These are phyloP conservation scores for Mesocricetus auratus DNA, from an alignment of 2,113 vertebrate genomes.

Conservation along the genomic window DNA sequence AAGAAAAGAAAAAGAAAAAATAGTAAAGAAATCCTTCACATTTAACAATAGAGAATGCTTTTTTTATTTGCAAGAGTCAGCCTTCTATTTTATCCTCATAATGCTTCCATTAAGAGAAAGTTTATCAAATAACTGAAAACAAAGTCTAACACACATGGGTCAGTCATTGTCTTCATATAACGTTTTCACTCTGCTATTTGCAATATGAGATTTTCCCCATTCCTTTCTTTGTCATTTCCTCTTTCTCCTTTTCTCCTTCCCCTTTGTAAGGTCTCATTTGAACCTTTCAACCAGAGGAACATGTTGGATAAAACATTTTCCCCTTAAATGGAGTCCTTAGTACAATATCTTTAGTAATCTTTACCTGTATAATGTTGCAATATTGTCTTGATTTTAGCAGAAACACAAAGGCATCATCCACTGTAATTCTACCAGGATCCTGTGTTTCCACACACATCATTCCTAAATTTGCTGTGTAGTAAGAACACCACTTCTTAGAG, in stretches of 20 bases:
- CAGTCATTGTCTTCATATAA: not conserved
- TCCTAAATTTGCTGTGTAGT: not conserved
- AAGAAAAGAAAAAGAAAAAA: not conserved
- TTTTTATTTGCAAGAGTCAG: not conserved
- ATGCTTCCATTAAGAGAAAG: conserved; percentile 2
- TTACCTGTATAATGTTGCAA: not conserved
- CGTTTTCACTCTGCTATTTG: not conserved
- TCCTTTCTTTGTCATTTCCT: no score
- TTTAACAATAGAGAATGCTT: not conserved
- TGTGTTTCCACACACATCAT: conserved; percentile 40
- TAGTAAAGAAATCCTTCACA: conserved; percentile 37
- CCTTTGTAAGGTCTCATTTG: not conserved
- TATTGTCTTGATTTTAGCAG: not conserved
- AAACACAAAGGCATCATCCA: not conserved
- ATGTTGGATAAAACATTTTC: not conserved
- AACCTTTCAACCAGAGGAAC: not conserved
- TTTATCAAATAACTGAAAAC: conserved; percentile 35
- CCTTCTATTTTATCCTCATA: conserved; percentile 9
- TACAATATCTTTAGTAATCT: not conserved
- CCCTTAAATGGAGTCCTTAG: not conserved
- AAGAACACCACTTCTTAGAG: conserved; percentile 73
- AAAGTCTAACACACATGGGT: not conserved
- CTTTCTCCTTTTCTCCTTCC: no score
- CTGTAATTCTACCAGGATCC: not conserved
- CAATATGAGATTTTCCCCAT: not conserved